Evolutionary conservation across 30 jellyfish, hydroid and myxozoan genomes (phyloP).

Genomic region (Aurelia coerulea): DNA sequence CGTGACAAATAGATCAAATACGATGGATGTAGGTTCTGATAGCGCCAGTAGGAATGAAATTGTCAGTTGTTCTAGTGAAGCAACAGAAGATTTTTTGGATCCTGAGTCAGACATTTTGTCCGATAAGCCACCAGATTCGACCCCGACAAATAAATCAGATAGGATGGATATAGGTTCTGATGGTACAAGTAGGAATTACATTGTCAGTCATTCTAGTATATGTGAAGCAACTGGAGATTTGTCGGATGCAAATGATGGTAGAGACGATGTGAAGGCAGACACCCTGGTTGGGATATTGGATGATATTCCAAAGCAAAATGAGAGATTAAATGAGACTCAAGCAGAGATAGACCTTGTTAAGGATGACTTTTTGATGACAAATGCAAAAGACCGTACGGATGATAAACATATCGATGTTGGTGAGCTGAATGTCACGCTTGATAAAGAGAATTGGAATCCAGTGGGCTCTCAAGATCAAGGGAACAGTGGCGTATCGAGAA

Average conservation of each 20-base stretch:
- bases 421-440: no score
- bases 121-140: neutral
- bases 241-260: neutral
- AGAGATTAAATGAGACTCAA: neutral
- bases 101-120: neutral
- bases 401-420: no score
- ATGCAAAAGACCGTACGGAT: neutral
- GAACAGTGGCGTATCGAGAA: no score
- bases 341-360: neutral
- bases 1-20: no score
- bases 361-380: neutral
- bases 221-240: neutral
- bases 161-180: neutral
- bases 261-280: neutral
- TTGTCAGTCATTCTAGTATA: neutral
- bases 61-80: no score
- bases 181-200: no score
- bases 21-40: no score
- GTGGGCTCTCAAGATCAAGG: no score
- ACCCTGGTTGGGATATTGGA: conserved; percentile 8
- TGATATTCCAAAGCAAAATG: conserved; percentile 1
- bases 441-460: no score
- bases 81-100: neutral
- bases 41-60: no score
- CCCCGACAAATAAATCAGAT: neutral